Percentiles rank a stretch among this genome's conserved stretches.
These are phyloP conservation scores for Synergus itoensis DNA, from an alignment of 2,888 invertebrate genomes.

Conservation along the genomic window DNA sequence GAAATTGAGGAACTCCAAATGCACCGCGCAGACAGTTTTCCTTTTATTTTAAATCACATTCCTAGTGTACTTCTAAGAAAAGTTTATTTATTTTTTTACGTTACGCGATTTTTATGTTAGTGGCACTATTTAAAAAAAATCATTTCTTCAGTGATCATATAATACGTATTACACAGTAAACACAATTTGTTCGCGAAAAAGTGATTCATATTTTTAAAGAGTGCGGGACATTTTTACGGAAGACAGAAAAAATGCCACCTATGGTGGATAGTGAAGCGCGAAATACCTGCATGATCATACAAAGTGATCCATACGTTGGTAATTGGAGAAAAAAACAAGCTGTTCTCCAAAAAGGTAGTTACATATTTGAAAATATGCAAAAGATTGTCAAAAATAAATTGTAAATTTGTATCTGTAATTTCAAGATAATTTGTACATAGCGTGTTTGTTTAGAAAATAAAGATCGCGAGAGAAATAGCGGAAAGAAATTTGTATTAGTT, in stretches of 20 bases:
- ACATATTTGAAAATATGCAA: neutral
- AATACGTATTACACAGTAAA: neutral
- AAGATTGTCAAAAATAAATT: too few relatives aligned
- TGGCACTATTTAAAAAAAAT: neutral
- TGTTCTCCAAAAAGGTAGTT: neutral
- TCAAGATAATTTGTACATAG: neutral
- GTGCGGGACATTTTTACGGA: neutral
- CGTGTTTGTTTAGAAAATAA: too few relatives aligned
- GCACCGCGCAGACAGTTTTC: conserved; percentile 12
- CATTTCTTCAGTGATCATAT: neutral
- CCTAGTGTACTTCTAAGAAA: too few relatives aligned
- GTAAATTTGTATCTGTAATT: too few relatives aligned
- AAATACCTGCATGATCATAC: neutral
- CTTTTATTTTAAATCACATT: neutral
- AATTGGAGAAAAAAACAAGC: conserved; percentile 24
- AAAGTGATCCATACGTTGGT: conserved; percentile 14
- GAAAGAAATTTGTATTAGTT: neutral
- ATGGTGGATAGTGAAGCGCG: conserved; percentile 23
- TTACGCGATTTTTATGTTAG: neutral
- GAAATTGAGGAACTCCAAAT: conserved; percentile 54
- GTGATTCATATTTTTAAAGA: conserved; percentile 13
- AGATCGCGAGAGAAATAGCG: too few relatives aligned
- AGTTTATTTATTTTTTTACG: neutral
- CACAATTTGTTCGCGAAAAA: neutral
- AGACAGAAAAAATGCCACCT: conserved; percentile 6